A percentile compares a stretch with the other conserved stretches of the same genome.
These are phyloP conservation scores for Ctenomys sociabilis DNA, from an alignment of 2,113 vertebrate species.

Conservation along the genomic window DNA sequence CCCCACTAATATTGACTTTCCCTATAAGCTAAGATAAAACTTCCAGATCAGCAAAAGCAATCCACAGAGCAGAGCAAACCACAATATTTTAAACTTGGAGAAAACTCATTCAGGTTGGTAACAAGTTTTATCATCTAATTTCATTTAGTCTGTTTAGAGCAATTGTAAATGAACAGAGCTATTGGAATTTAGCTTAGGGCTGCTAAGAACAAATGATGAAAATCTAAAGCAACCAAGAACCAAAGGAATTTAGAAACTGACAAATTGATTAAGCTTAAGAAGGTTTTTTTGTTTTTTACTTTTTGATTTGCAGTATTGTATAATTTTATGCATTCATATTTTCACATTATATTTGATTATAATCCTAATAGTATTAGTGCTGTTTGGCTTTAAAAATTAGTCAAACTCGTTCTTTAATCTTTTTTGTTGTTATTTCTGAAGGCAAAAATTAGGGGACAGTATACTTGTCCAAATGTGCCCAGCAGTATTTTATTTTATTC, in stretches of 20 bases:
- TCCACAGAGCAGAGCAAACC: not conserved
- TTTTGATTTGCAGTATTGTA: not conserved
- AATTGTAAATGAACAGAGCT: not conserved
- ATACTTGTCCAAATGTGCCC: not conserved
- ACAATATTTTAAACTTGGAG: not conserved
- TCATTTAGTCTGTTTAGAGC: not conserved
- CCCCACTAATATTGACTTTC: rapidly evolving
- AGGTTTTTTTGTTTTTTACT: not conserved
- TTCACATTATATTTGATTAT: not conserved
- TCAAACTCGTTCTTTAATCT: not conserved
- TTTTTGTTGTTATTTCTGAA: not conserved
- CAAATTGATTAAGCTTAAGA: not conserved
- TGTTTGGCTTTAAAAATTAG: not conserved
- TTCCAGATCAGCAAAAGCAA: not conserved
- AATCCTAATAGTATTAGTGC: not conserved
- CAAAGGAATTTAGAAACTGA: not conserved
- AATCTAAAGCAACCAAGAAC: not conserved
- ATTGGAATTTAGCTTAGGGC: not conserved
- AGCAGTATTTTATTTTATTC: not conserved
- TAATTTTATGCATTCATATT: not conserved
- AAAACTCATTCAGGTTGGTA: not conserved
- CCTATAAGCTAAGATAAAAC: no score
- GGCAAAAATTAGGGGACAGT: not conserved
- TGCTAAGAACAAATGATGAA: not conserved
- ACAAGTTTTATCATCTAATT: not conserved